Percentiles rank a stretch among this genome's conserved stretches.
phyloP scores from a whole-genome alignment of 2,113 vertebrate species.

The Crypturellus undulatus region DNA sequence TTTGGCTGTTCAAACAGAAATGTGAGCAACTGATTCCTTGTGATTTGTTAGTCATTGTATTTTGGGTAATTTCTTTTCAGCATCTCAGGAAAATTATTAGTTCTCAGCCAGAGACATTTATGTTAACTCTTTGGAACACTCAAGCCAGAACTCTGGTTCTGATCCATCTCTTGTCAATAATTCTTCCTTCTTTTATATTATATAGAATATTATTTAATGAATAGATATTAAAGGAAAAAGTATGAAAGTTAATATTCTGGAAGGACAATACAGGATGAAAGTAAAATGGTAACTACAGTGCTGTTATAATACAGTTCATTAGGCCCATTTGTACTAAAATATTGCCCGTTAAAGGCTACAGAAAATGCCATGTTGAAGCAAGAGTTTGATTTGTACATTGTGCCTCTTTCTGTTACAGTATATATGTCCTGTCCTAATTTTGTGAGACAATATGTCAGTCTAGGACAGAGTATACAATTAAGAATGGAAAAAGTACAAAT shows the following conservation, averaged over 20 bases:
- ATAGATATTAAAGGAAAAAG: slow-evolving; percentile 24
- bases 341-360: slow-evolving; percentile 26
- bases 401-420: not conserved
- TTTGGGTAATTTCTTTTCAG: not conserved
- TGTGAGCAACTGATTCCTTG: slow-evolving; percentile 1
- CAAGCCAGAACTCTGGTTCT: not conserved
- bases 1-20: slow-evolving; percentile 14
- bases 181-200: not conserved
- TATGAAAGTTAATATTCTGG: not conserved
- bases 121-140: not conserved
- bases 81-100: not conserved
- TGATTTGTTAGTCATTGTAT: not conserved
- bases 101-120: not conserved
- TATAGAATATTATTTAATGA: not conserved
- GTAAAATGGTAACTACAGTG: slow-evolving; percentile 31
- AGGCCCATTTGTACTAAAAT: slow-evolving; percentile 35
- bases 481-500: slow-evolving; percentile 68
- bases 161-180: not conserved
- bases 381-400: slow-evolving; percentile 55
- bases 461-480: slow-evolving; percentile 47
- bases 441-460: slow-evolving; percentile 41
- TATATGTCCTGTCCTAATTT: slow-evolving; percentile 46
- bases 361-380: slow-evolving; percentile 28
- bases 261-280: not conserved
- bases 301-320: slow-evolving; percentile 15